Percentiles rank a stretch among this genome's conserved stretches.
Evolutionary conservation across 2,797 vertebrate genomes (phyloP).

Genomic region (Hydrolagus colliei): DNA sequence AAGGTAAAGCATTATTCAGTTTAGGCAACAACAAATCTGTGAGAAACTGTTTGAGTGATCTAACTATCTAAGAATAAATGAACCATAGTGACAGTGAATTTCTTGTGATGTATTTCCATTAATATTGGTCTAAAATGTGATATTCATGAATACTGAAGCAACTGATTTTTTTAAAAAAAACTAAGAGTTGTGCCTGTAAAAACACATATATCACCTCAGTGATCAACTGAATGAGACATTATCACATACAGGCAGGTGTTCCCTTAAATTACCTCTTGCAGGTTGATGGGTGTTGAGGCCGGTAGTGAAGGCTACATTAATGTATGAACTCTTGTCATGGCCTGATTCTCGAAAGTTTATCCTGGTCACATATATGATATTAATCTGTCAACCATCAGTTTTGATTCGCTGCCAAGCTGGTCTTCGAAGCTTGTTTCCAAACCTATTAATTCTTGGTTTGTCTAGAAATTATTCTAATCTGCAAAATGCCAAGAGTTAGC

Average conservation of each 20-base stretch:
- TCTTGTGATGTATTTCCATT: background rate
- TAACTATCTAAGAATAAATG: background rate
- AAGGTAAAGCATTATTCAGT: background rate
- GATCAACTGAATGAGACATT: background rate
- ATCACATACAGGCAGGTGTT: background rate
- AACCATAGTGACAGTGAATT: background rate
- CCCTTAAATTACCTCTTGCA: no score
- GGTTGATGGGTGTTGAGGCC: no score
- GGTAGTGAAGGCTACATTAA: no score
- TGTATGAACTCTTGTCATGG: no score
- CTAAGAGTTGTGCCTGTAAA: background rate
- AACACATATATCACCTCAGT: background rate
- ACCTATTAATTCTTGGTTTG: no score
- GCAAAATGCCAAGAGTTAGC: no score
- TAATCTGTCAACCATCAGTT: no score
- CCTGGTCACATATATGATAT: no score
- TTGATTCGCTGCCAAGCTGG: no score
- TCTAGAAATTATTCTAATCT: no score
- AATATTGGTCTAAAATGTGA: background rate
- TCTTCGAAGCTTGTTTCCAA: no score
- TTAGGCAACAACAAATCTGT: background rate
- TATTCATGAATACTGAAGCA: background rate
- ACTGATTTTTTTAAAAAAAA: background rate
- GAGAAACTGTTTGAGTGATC: background rate
- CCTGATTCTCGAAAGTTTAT: no score